A percentile compares a stretch with the other conserved stretches of the same genome.
Evolutionary conservation across 2,113 vertebrate species (phyloP).

Genomic region (Murina feae): DNA sequence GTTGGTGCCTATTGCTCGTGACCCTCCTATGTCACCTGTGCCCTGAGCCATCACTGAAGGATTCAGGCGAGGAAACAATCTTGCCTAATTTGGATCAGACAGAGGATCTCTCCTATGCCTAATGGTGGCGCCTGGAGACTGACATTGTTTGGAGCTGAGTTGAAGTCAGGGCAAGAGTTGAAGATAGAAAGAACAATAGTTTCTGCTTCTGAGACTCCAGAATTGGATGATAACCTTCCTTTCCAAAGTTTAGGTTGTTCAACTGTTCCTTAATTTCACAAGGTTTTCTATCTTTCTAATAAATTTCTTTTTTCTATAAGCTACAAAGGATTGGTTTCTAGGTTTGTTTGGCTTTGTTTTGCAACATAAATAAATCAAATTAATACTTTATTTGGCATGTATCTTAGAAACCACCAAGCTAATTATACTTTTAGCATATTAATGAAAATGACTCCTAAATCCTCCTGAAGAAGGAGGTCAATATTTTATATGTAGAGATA

Average conservation of each 20-base stretch:
- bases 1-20: background rate
- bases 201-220: background rate
- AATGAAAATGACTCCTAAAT: constrained; percentile 1
- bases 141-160: background rate
- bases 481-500: background rate
- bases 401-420: constrained; percentile 27
- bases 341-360: background rate
- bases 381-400: constrained; percentile 26
- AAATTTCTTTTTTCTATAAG: background rate
- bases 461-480: background rate
- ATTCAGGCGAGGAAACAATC: background rate
- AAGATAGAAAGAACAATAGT: background rate
- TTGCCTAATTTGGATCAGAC: background rate
- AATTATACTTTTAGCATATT: constrained; percentile 43
- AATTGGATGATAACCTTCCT: background rate
- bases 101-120: background rate
- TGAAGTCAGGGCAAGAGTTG: background rate
- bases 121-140: background rate
- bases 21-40: background rate
- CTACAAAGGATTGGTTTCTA: constrained; percentile 13
- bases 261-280: background rate
- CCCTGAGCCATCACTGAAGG: background rate
- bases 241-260: background rate
- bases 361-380: constrained; percentile 18
- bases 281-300: background rate